Evolutionary conservation across 2,888 invertebrate genomes (phyloP).

Genomic region (Microctonus aethiopoides): DNA sequence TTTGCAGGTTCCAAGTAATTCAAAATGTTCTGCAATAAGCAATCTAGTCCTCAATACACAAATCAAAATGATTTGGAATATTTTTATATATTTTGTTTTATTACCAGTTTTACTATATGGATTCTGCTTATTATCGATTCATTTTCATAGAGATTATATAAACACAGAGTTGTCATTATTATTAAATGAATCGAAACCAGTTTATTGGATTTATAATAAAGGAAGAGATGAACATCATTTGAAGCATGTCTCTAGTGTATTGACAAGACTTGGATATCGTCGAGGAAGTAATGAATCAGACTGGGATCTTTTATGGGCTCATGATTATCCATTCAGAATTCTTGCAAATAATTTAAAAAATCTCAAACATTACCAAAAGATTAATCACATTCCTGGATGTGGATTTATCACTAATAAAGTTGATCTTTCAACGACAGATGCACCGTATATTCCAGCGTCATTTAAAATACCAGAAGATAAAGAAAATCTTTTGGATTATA

Average conservation of each 20-base stretch:
- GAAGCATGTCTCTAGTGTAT: conserved; percentile 83
- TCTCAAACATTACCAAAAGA: conserved; percentile 79
- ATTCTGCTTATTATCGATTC: conserved; percentile 45
- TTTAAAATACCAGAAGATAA: conserved; percentile 87
- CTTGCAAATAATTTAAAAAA: conserved; percentile 71
- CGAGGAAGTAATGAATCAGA: conserved; percentile 70
- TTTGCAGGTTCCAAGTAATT: neutral
- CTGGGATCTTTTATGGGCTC: conserved; percentile 94
- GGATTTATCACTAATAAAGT: conserved; percentile 95
- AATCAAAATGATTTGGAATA: conserved; percentile 51
- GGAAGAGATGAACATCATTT: conserved; percentile 75
- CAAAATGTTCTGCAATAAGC: neutral
- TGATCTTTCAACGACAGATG: conserved; percentile 82
- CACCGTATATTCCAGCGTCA: conserved; percentile 85
- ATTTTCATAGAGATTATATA: conserved; percentile 41
- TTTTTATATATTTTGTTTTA: conserved; percentile 48
- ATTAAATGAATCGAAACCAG: conserved; percentile 54
- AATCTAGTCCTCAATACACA: conserved; percentile 47
- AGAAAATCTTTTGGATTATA: conserved; percentile 77
- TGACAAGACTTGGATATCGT: conserved; percentile 81
- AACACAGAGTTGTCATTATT: conserved; percentile 6
- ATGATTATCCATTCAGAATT: conserved; percentile 87
- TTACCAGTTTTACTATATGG: conserved; percentile 51
- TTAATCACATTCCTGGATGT: conserved; percentile 95
- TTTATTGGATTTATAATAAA: conserved; percentile 73